Base-by-base conservation (phyloP, 2,797 vertebrate genomes). In the Gadopsis bispinosus region DNA sequence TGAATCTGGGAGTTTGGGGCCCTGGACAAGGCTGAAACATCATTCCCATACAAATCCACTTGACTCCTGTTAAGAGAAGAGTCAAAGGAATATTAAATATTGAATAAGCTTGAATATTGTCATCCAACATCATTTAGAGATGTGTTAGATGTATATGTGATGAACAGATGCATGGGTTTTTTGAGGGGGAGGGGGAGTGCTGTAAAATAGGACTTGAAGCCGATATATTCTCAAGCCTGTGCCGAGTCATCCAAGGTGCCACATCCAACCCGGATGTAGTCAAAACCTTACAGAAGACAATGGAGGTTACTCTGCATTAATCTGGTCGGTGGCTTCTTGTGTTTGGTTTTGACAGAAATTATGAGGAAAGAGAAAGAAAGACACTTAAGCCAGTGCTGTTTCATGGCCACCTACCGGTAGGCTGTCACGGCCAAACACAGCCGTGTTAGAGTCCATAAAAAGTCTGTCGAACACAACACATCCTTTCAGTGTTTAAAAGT, bases 401-500 rank as follows among this genome's bases (percentile, higher is more conserved):
- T 71, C 33, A 6, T 9, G 7, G 45, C 41, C 5, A 17, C 68
- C 61, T 19, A 55, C 58, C 4, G 11, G 19, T 29, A 22, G 6
- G 84, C 72, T 58, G 35, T 33, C 16, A 60, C 71, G 70, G 74
- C 75, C 56, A 45, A 63, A 70, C 33, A 17, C 55, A 20, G 48
- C 12, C 6, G 20, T 41, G 50, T 47, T 51, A 22, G 58, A 62
- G 79, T 87, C 69, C 65, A 73, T 54, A 84, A 74, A 53, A 79
- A 64, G 11, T 56, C 71, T 71, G 69, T 64, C 61, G 65, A 90
- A 86, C 82, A 85, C 83, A 83, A 86, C 37, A 84, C 78, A 69
- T 88, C 82, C 78, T 87, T 83, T 85, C 77, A 89, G 59, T 73
- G 70, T 72, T 68, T 58, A 13, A 35, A 65, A 75, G 79, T 73